Conservation (phyloP, 2,888 invertebrate species). For the Cosmia trapezina region DNA sequence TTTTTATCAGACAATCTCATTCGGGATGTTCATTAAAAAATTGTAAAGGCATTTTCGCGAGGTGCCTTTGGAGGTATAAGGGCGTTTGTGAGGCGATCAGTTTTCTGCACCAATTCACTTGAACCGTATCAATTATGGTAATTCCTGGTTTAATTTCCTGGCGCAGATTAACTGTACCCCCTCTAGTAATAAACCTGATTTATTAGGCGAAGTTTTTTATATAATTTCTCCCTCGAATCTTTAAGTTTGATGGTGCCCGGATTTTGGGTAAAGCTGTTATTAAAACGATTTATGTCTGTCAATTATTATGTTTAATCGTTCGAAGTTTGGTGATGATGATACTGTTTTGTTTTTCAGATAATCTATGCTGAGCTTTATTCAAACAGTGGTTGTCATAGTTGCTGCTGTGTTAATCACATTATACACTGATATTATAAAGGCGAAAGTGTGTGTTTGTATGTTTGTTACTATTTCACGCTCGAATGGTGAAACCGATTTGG, state of each 20-base stretch:
- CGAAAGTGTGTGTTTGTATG: no score
- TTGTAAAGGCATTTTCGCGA: conserved; percentile 73
- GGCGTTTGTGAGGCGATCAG: conserved; percentile 80
- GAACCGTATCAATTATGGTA: conserved; percentile 90
- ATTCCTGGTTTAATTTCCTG: conserved; percentile 90
- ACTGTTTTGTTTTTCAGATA: neutral
- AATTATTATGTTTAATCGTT: conserved; percentile 36
- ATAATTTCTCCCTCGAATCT: conserved; percentile 71
- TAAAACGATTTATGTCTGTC: conserved; percentile 44
- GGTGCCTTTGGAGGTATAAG: conserved; percentile 67
- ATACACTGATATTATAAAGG: no score
- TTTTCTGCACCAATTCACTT: conserved; percentile 86
- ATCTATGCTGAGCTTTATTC: neutral
- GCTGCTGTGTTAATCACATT: neutral
- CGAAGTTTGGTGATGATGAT: conserved; percentile 5
- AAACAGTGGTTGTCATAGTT: neutral
- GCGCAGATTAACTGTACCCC: conserved; percentile 84
- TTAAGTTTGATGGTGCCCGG: conserved; percentile 47
- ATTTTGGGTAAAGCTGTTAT: conserved; percentile 52
- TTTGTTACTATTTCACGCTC: no score
- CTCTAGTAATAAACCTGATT: conserved; percentile 87
- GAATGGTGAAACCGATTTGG: no score
- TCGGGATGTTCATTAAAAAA: conserved; percentile 76
- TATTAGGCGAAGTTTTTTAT: conserved; percentile 81
- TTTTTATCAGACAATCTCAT: conserved; percentile 76